A percentile compares a stretch with the other conserved stretches of the same genome.
These are phyloP conservation scores for Pseudoips prasinana DNA, from an alignment of 2,888 invertebrate genomes.

Conservation along the genomic window DNA sequence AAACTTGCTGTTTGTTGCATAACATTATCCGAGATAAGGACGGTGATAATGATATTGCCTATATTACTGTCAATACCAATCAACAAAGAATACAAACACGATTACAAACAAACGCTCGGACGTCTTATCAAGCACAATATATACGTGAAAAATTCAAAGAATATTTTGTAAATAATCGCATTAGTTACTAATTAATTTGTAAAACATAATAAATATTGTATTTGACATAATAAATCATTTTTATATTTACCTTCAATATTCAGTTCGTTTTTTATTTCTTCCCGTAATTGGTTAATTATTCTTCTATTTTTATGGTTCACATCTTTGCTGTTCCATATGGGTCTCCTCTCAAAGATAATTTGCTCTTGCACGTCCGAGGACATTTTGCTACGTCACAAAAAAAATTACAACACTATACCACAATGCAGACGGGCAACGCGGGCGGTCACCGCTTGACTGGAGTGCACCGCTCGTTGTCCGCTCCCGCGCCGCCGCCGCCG, in stretches of 20 bases:
- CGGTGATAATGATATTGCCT: constrained; percentile 16
- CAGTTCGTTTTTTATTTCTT: too few species aligned
- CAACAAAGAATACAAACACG: constrained; percentile 10
- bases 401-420: constrained; percentile 16
- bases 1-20: constrained; percentile 13
- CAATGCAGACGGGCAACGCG: constrained; percentile 10
- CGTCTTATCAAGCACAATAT: constrained; percentile 19
- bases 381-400: constrained; percentile 27
- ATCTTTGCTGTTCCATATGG: too few species aligned
- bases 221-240: too few species aligned
- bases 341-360: constrained; percentile 22
- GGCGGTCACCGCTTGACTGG: constrained; percentile 13
- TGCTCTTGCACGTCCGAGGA: constrained; percentile 25
- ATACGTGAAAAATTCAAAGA: too few species aligned
- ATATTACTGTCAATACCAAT: constrained; percentile 13
- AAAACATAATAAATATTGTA: too few species aligned
- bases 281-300: too few species aligned
- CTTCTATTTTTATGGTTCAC: too few species aligned
- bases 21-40: constrained; percentile 20
- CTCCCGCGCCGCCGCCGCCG: too few species aligned
- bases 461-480: constrained; percentile 4
- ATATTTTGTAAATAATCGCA: too few species aligned
- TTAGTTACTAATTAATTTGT: too few species aligned
- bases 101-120: constrained; percentile 15
- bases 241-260: too few species aligned